Base-by-base conservation (phyloP, 2,888 invertebrate genomes). In the Synergus umbraculus region DNA sequence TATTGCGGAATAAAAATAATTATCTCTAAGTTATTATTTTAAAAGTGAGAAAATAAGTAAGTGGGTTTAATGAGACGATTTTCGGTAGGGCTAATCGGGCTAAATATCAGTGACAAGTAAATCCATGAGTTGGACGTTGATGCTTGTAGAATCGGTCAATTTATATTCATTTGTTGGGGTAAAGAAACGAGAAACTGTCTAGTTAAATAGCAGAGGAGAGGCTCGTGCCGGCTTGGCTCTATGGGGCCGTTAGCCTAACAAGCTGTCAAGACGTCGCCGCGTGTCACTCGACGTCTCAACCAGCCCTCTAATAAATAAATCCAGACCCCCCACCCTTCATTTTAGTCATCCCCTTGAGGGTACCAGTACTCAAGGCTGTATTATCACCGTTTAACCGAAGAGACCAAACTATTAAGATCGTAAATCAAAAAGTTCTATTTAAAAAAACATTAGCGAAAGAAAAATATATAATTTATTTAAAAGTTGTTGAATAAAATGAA, bases 211-310 rank as follows among this genome's bases (percentile, higher is more conserved):
- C 77, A 76, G 78, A 77, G 82, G 86, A 88, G 87, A 88, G 86
- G 83, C 86, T 85, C 83, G 86, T 85, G 86, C 84, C 83, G 84
- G 85, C 84, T 83, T 83, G 83, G 79, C 76, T 78, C 80, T 69
- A 84, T 80, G 81, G 84, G 85, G 82, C 87, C 88, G 89, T 90
- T 90, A 90, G 87, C 86, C 88, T 91, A 91, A 92, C 91, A 91
- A 91, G 91, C 91, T 92, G 92, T 92, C 92, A 91, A 91, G 91
- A 91, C 91, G 91, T 92, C 91, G 91, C 87, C 91, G 91, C 91
- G 89, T 91, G 91, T 91, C 92, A 91, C 90, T 90, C 89, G 87
- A 86, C 88, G 87, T 88, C 90, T 90, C 88, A 85, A 86, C 88
- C 82, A 85, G 79, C 85, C 83, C 83, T 86, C 84, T 78, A 84